These are phyloP conservation scores for Colletes gigas DNA, from an alignment of 1,140 invertebrate genomes.

Conservation along the genomic window DNA sequence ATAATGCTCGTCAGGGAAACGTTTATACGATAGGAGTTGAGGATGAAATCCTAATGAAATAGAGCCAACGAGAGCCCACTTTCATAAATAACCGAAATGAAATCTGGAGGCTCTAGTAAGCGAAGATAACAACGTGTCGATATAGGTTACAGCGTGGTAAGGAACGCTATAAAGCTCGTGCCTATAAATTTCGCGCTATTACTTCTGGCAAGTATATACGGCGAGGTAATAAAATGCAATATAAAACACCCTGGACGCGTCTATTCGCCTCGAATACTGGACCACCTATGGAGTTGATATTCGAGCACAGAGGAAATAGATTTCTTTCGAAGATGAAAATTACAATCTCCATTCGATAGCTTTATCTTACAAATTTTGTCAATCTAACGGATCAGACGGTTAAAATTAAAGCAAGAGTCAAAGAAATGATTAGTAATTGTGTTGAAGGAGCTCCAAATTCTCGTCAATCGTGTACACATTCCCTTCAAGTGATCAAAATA, in stretches of 20 bases:
- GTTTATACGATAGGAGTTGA: no score
- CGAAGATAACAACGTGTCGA: conserved; percentile 64
- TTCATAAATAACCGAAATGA: conserved; percentile 60
- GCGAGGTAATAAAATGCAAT: conserved; percentile 56
- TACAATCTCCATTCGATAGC: not conserved
- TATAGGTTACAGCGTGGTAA: conserved; percentile 49
- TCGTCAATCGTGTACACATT: no score
- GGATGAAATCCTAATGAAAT: not conserved
- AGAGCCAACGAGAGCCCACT: not conserved
- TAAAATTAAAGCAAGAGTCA: not conserved
- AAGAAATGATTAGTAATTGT: no score
- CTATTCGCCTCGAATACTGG: conserved; percentile 15
- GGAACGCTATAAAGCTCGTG: conserved; percentile 46
- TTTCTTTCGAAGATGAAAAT: not conserved
- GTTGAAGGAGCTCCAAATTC: no score
- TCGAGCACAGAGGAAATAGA: conserved; percentile 32
- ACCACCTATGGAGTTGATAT: conserved; percentile 41
- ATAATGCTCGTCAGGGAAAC: no score
- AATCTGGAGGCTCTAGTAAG: conserved; percentile 41
- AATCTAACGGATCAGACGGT: no score
- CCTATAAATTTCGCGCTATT: conserved; percentile 62
- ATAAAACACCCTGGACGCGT: conserved; percentile 45
- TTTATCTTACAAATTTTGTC: not conserved
- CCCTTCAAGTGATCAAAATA: no score
- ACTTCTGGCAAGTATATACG: conserved; percentile 39